Percentiles rank a stretch among this genome's conserved stretches.
These are phyloP conservation scores for Sinelater perroti DNA, from an alignment of 2,888 invertebrate species.

Conservation along the genomic window DNA sequence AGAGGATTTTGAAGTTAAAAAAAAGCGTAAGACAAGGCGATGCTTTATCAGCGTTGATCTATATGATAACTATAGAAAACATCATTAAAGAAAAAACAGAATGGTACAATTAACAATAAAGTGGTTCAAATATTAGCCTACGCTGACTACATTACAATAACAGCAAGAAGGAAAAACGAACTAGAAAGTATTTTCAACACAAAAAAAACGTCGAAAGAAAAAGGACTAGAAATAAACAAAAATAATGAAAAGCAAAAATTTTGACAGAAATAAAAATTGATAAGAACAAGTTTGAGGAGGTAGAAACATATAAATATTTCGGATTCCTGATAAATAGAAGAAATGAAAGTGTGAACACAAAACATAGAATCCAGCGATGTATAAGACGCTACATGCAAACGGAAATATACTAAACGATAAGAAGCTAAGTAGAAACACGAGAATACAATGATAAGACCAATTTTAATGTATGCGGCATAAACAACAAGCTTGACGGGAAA, in stretches of 20 bases:
- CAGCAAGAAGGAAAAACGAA: not conserved
- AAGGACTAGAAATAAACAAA: constrained; percentile 1
- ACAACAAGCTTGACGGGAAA: too few species aligned
- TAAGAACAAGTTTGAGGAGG: constrained; percentile 2
- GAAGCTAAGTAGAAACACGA: constrained; percentile 1
- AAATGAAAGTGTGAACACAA: constrained; percentile 4
- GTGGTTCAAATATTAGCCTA: constrained; percentile 1
- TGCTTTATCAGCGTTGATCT: not conserved
- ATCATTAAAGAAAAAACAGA: constrained; percentile 5
- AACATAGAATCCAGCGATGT: too few species aligned
- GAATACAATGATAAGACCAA: too few species aligned
- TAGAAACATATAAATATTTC: constrained; percentile 2
- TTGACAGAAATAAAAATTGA: constrained; percentile 2
- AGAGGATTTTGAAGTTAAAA: constrained; percentile 2
- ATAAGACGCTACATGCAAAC: not conserved
- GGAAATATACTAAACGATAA: not conserved
- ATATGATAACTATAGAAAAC: not conserved
- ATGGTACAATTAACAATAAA: not conserved
- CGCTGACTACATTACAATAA: constrained; percentile 1
- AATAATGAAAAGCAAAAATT: not conserved
- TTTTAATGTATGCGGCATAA: too few species aligned
- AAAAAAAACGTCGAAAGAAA: not conserved
- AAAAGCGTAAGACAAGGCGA: too few species aligned
- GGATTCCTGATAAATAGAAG: not conserved
- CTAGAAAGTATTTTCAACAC: not conserved